Base-by-base conservation (phyloP, 2,797 vertebrate species). In the Lepilemur septentrionalis region DNA sequence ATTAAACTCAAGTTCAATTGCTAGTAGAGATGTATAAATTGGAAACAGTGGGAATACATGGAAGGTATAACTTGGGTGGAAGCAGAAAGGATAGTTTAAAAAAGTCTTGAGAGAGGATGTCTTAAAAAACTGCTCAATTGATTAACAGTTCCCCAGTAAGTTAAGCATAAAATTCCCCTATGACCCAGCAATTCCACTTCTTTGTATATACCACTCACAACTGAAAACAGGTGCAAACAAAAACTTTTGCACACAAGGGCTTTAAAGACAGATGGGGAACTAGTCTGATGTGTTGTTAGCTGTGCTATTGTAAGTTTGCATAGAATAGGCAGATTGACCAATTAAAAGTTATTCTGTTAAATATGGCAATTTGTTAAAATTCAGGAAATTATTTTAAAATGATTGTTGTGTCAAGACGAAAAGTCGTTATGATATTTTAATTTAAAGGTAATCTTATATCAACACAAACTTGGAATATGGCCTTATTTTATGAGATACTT, bases 361-460 rank as follows among this genome's bases (percentile, higher is more conserved):
- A 15, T 69, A 70, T 55, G 52, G 15, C 72, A 65, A 78, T 85
- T 72, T 72, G 28, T 82, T 83, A 61, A 94, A 95, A 95, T 76
- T 91, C 32, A 89, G 91, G 52, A 76, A 59, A 76, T 89, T 85
- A 32, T 48, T 50, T 83, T 88, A 76, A 91, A 84, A 80, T 65
- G 17, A 18, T 75, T 81, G 32, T 87, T 89, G 52, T 88, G 43
- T 63, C 86, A 75, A 92, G 59, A 80, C 25, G 78, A 76, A 92
- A 82, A n/a, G 12, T 69, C 35, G 63, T 61, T 75, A 30, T 70
- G 69, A 50, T 73, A 25, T 59, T 88, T 92, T 90, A 89, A 89
- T 81, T 95, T 76, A 93, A 94, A 89, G 73, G 55, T 82, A 82
- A 85, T 78, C 25, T 92, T 88, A 78, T 8, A 90, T 78, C 13